Evolutionary conservation across 2,113 vertebrate species (phyloP).

Genomic region (Hemiscyllium ocellatum): DNA sequence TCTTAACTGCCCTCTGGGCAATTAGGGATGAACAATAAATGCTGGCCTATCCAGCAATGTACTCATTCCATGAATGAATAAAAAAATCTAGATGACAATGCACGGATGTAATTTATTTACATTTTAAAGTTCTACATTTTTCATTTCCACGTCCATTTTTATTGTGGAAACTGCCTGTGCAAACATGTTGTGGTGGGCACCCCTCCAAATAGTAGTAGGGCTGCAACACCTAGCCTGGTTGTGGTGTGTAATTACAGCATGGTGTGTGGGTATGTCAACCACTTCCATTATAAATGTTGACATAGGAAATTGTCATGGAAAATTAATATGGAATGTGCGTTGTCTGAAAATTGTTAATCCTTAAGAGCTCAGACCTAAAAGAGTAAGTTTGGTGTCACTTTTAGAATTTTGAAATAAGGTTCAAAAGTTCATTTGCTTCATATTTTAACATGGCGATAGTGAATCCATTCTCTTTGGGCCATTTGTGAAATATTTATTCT

Average conservation of each 20-base stretch:
- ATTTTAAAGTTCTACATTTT: neutral
- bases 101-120: neutral
- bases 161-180: neutral
- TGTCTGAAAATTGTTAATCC: neutral
- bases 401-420: neutral
- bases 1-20: too few relatives aligned
- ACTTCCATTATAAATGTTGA: neutral
- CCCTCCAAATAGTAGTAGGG: neutral
- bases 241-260: neutral
- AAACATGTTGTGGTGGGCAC: neutral
- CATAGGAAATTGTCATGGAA: neutral
- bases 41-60: too few relatives aligned
- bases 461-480: neutral
- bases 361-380: neutral
- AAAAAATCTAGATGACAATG: neutral
- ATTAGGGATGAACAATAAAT: too few relatives aligned
- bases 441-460: neutral
- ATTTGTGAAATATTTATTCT: neutral
- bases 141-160: neutral
- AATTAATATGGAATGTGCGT: neutral
- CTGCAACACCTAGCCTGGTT: neutral
- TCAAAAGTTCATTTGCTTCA: too few relatives aligned
- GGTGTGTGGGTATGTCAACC: neutral
- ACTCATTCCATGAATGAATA: too few relatives aligned
- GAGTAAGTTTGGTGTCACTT: neutral